phyloP scores from a whole-genome alignment of 2,888 invertebrate species.

The Diaperis boleti region DNA sequence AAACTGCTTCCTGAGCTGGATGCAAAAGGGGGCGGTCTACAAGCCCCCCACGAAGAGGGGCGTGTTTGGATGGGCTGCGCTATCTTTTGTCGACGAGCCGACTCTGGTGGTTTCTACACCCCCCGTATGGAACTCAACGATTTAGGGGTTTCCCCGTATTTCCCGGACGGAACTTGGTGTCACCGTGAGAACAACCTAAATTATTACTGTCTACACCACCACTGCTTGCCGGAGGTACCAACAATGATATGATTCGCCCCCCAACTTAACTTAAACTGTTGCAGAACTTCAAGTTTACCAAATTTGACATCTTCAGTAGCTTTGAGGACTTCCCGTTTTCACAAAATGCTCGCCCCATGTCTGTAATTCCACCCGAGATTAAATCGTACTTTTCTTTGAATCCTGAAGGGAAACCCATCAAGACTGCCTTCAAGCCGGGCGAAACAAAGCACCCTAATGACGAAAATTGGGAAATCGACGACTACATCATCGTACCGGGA shows the following conservation, averaged over 20 bases:
- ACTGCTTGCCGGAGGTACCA: constrained; percentile 78
- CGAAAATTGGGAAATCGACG: constrained; percentile 75
- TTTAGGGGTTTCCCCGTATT: constrained; percentile 78
- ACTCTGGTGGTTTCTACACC: constrained; percentile 78
- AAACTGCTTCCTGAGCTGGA: constrained; percentile 73
- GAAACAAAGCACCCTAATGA: constrained; percentile 69
- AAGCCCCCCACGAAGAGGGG: constrained; percentile 79
- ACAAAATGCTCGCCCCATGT: constrained; percentile 73
- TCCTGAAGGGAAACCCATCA: constrained; percentile 72
- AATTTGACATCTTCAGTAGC: constrained; percentile 65
- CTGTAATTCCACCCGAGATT: constrained; percentile 67
- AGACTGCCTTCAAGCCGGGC: constrained; percentile 70
- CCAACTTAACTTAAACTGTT: constrained; percentile 44
- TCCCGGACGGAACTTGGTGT: constrained; percentile 87
- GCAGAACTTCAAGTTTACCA: constrained; percentile 73
- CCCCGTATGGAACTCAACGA: constrained; percentile 82
- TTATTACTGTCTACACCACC: constrained; percentile 81
- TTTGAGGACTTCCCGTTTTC: constrained; percentile 72
- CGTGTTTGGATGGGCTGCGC: constrained; percentile 82
- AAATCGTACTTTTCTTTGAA: constrained; percentile 74
- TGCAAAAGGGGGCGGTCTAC: constrained; percentile 76
- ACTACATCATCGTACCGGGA: constrained; percentile 74
- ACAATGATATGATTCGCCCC: not conserved
- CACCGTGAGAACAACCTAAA: constrained; percentile 74
- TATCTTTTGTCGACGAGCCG: constrained; percentile 78